A percentile compares a stretch with the other conserved stretches of the same genome.
Evolutionary conservation across 2,888 invertebrate genomes (phyloP).

Genomic region (Stratiomys singularior): DNA sequence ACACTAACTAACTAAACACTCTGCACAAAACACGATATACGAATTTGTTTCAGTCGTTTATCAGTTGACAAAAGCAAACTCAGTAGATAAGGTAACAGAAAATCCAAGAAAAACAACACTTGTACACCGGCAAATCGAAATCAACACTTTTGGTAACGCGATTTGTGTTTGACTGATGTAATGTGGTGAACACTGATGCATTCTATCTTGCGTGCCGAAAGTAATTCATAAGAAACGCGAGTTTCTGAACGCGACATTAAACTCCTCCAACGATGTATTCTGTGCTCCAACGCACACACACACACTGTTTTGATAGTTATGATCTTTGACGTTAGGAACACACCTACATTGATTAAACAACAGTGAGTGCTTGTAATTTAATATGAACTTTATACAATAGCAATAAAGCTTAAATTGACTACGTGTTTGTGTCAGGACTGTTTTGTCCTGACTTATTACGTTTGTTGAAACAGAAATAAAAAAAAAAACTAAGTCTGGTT

Average conservation of each 20-base stretch:
- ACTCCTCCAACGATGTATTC: not conserved
- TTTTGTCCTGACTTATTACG: no score
- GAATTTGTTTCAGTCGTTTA: not conserved
- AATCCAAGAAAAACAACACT: not conserved
- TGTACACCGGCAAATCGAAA: not conserved
- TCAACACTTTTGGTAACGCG: constrained; percentile 2
- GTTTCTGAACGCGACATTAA: not conserved
- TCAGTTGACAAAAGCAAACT: constrained; percentile 11
- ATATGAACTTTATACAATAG: constrained; percentile 14
- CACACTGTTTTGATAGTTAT: constrained; percentile 4
- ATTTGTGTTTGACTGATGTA: constrained; percentile 4
- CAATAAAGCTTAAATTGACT: no score
- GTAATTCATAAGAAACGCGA: not conserved
- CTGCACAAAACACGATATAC: not conserved
- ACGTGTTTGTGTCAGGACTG: no score
- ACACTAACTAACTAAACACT: constrained; percentile 2
- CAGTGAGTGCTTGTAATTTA: constrained; percentile 2
- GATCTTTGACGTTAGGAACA: constrained; percentile 11
- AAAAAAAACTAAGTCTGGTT: no score
- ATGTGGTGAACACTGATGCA: not conserved
- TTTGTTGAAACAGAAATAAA: no score
- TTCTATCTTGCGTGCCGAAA: no score
- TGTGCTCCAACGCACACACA: constrained; percentile 4
- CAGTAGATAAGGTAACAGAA: not conserved
- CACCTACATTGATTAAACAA: constrained; percentile 2